Evolutionary conservation across 2,113 vertebrate genomes (phyloP), one percentile per base, ranked within the genome.

Genomic region (Seriola dumerili): DNA sequence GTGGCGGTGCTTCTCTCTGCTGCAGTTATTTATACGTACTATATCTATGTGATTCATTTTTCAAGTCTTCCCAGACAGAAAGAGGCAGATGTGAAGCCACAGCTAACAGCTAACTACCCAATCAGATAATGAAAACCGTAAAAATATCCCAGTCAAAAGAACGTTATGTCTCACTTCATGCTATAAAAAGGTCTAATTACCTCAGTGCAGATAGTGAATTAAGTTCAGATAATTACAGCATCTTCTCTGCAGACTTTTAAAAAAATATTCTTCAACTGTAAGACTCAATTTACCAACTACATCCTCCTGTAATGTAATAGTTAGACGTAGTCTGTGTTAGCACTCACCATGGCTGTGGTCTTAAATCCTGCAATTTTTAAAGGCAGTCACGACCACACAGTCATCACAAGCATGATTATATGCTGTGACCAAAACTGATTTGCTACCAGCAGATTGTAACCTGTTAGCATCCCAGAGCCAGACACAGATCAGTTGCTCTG

Each of bases 11-110:
- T 66, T 77, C 40, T 52, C 32, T 68, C 54, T 50, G 65, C 68
- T 73, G 61, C 42, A 34, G 78, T 80, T 80, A 88, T 88, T 87
- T 81, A 73, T 75, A 81, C 34, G 8, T 63, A 23, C 58, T 55
- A 64, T 69, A 72, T 82, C 55, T 46, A 81, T 71, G 70, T 29
- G 66, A 59, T 81, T 57, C 12, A 29, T 57, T 81, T 83, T 40
- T 65, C 17, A 59, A 61, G 38, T 57, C 21, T 42, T 67, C 32
- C 16, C 32, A 69, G 32, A 36, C n/a, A 67, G 50, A 61, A 34
- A 61, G 59, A 61, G n/a, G 38, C 40, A 87, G 57, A 73, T 78
- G 63, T 71, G 23, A 69, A 55, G 63, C 46, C 34, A 69, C 21
- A 48, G 14, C 8, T 54, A 19, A 36, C 6, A 71, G 29, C 14